Evolutionary conservation across 2,113 vertebrate species (phyloP), one percentile per base, ranked within the genome.

Genomic region (Acrocephalus arundinaceus): DNA sequence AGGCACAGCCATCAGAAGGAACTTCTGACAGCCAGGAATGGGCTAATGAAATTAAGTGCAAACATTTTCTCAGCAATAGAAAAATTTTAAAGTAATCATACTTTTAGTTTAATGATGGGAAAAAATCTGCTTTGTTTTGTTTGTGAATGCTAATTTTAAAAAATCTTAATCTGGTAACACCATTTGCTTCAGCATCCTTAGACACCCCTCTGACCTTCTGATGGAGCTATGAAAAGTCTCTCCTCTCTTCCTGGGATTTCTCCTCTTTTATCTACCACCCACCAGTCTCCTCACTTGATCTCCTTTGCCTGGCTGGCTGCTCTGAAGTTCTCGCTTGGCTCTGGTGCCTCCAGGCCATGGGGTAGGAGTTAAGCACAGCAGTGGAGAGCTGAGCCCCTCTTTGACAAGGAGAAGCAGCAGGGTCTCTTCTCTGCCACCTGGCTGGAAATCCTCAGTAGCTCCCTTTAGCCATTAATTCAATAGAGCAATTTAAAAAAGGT

Each of bases 401-500:
- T 65, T 45, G 67, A 82, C 51, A 48, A 61, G 28, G 10, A 86
- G 57, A 70, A 78, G 55, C 59, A 88, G 59, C 43, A 70, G 72
- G 16, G 13, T 79, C 41, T 68, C 54, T 80, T 45, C 7, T 4
- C 46, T 33, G 11, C 67, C 66, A 35, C 35, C 33, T 68, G 70
- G 3, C 31, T 88, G 41, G 54, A 83, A 90, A 86, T 49, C 22
- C 39, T 66, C 28, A 43, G 17, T 18, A 72, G 28, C 14, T 92
- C 21, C 30, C 10, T 85, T 81, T 43, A 59, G 52, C 57, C 33
- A 2, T 63, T 2, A 57, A 76, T 83, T 82, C 28, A 52, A 3
- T 2, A 6, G 0, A 1, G 30, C 48, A 58, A 22, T 9, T 49
- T 67, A 8, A 78, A 8, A 78, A 87, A 28, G 1, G 0, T 45